phyloP scores from a whole-genome alignment of 2,797 vertebrate species.

The Psittacula derbiana region DNA sequence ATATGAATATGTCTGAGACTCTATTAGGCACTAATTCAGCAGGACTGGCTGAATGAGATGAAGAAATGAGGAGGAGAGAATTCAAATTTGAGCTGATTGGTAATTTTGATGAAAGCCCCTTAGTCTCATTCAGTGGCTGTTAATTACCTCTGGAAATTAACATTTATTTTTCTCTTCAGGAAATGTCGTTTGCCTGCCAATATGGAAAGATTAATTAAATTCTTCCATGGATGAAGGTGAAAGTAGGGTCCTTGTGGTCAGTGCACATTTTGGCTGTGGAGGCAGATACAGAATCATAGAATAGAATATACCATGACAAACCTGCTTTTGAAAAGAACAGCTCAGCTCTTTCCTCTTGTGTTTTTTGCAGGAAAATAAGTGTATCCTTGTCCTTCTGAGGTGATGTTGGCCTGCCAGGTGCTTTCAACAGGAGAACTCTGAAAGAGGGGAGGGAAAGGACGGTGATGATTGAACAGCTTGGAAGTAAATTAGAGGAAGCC shows the following conservation, averaged over 20 bases:
- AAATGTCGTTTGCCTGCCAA: conserved; percentile 51
- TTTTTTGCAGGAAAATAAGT: not conserved
- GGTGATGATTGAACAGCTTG: not conserved
- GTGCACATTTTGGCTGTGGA: not conserved
- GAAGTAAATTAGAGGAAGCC: not conserved
- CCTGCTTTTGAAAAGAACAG: not conserved
- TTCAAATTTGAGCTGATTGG: conserved; percentile 64
- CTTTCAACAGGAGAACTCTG: not conserved
- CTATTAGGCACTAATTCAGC: conserved; percentile 67
- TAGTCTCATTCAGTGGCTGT: conserved; percentile 59
- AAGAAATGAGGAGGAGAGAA: conserved; percentile 67
- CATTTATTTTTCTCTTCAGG: conserved; percentile 60
- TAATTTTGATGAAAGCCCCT: conserved; percentile 66
- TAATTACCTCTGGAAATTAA: conserved; percentile 65
- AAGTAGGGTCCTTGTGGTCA: conserved; percentile 22
- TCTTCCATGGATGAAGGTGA: conserved; percentile 39
- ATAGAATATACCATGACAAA: not conserved
- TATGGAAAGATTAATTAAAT: conserved; percentile 48
- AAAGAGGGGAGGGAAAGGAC: not conserved
- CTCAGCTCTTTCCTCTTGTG: not conserved
- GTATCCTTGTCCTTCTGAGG: not conserved
- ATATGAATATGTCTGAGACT: conserved; percentile 69
- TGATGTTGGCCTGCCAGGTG: not conserved
- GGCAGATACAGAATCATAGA: not conserved
- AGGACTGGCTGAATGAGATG: conserved; percentile 61